Base-by-base conservation (phyloP, 1,140 invertebrate genomes). In the Protaetia brevitarsis region DNA sequence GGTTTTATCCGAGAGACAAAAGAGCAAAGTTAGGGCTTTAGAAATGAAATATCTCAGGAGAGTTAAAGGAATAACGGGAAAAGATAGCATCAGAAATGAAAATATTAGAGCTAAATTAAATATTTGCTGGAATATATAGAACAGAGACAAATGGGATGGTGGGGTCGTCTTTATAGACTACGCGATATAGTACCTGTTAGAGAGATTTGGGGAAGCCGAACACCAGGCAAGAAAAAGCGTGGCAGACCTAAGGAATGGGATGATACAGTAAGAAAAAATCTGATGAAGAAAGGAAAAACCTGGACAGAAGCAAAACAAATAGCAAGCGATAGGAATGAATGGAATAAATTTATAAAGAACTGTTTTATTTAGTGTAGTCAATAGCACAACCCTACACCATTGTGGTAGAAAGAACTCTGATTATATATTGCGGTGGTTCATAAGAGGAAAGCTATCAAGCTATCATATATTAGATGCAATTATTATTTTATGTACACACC, bases 1-100 rank as follows among this genome's bases (percentile, higher is more conserved):
- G 60, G 28, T 62, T n/a, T 31, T 62, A 37, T 13, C 28, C 1
- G 41, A 51, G 4, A 51, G 37, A 64, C 1, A 45, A 3, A 64
- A 64, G 28, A 51, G 36, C n/a, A 64, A 56, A 28, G 16, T 64
- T 13, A n/a, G 19, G 29, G 62, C 62, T n/a, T n/a, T 27, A 29
- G 37, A 64, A 64, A 64, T 64, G 62, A 64, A 64, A 64, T 64
- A 29, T 19, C 34, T 64, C 11, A 45, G 62, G 19, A 64, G 37
- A 51, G 30, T 27, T 8, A 21, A 13, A 29, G 62, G 27, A 26
- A 27, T 45, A 6, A 45, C 36, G 26, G 21, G 29, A 31, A 34
- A 29, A 19, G 37, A 64, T 11, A 26, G 4, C 11, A 64, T 45
- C 8, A 41, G 37, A 51, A 64, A 56, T 29, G 36, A 64, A 2